A percentile compares a stretch with the other conserved stretches of the same genome.
phyloP scores from a whole-genome alignment of 2,797 vertebrate species.

The Percopsis omiscomaycus region DNA sequence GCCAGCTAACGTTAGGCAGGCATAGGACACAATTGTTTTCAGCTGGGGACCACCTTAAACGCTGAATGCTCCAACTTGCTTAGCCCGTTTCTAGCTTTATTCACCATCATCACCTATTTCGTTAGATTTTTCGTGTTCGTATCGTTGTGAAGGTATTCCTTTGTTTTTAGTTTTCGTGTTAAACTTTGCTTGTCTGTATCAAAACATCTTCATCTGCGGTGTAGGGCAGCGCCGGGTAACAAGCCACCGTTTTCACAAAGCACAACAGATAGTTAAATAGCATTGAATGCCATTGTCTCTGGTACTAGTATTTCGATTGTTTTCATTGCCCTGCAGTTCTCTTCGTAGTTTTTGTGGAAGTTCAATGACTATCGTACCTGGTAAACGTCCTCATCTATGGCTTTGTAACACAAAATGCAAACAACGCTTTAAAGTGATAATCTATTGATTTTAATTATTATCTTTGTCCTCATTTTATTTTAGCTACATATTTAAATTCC shows the following conservation, averaged over 20 bases:
- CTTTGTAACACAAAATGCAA: neutral
- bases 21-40: constrained; percentile 66
- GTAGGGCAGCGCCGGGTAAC: constrained; percentile 28
- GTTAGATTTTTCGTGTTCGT: neutral
- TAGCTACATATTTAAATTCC: neutral
- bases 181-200: constrained; percentile 51
- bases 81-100: neutral
- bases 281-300: constrained; percentile 6
- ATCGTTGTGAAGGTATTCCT: constrained; percentile 15
- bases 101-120: neutral
- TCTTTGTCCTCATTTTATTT: neutral
- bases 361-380: constrained; percentile 6
- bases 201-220: constrained; percentile 44
- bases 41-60: constrained; percentile 51
- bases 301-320: neutral
- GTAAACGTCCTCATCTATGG: neutral
- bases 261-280: constrained; percentile 13
- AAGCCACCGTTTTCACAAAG: constrained; percentile 19
- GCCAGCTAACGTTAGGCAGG: constrained; percentile 23
- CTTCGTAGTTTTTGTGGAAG: constrained; percentile 4
- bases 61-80: constrained; percentile 48
- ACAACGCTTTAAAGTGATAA: neutral
- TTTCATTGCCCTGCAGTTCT: constrained; percentile 9
- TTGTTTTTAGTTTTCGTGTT: constrained; percentile 38
- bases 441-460: neutral